phyloP scores from a whole-genome alignment of 37 sponge, comb jelly and placozoan species.

The Theonella swinhoei region DNA sequence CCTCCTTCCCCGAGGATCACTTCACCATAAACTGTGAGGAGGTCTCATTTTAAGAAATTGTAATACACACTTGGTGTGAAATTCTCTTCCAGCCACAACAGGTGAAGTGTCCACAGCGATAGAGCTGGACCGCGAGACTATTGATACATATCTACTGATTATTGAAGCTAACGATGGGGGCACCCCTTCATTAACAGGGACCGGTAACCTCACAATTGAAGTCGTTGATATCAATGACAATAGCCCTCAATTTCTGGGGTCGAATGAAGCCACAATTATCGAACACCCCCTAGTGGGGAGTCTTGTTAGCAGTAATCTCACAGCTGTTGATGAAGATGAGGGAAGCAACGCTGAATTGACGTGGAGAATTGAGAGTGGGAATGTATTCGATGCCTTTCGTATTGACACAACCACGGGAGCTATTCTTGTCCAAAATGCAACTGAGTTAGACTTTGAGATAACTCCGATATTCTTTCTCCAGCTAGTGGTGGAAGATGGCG shows the following conservation, averaged over 20 bases:
- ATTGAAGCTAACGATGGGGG: slow-evolving; percentile 62
- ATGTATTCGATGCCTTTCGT: not conserved
- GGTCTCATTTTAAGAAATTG: not conserved
- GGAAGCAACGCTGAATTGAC: slow-evolving; percentile 56
- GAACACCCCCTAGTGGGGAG: not conserved
- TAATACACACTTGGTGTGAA: not conserved
- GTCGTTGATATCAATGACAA: slow-evolving; percentile 76
- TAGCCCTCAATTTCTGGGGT: slow-evolving; percentile 38
- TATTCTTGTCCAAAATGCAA: not conserved
- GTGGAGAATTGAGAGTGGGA: slow-evolving; percentile 38
- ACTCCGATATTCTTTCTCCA: not conserved
- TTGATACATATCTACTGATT: slow-evolving; percentile 1
- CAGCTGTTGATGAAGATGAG: slow-evolving; percentile 57
- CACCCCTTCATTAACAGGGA: slow-evolving; percentile 19
- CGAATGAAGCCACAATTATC: slow-evolving; percentile 3
- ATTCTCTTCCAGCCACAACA: not conserved
- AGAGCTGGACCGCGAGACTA: slow-evolving; percentile 28
- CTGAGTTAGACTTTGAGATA: not conserved
- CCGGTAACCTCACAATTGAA: not conserved
- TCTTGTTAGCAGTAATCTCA: not conserved
- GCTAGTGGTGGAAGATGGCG: slow-evolving; percentile 8
- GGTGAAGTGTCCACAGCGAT: slow-evolving; percentile 23
- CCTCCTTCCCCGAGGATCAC: not conserved
- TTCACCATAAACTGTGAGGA: slow-evolving; percentile 36
- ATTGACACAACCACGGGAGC: slow-evolving; percentile 24